Conservation (phyloP, 2,888 invertebrate species). For the Phortica okadai region DNA sequence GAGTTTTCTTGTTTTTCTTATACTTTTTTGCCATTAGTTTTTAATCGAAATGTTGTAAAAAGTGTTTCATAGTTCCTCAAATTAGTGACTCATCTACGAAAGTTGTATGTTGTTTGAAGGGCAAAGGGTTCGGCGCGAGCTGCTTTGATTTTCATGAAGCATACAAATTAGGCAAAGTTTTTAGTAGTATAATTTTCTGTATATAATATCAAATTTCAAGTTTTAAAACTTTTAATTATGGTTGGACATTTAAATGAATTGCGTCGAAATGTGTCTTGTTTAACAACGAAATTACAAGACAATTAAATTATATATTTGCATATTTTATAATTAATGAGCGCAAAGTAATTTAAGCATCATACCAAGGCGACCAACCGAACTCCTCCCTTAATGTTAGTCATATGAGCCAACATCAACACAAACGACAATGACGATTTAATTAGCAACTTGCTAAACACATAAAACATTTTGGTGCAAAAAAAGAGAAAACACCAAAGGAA, state of each 20-base stretch:
- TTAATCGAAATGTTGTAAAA: too few relatives aligned
- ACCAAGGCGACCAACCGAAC: not conserved
- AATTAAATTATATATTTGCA: constrained; percentile 11
- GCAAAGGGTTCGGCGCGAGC: too few relatives aligned
- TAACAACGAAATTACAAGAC: not conserved
- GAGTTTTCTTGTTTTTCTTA: too few relatives aligned
- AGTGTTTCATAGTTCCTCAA: too few relatives aligned
- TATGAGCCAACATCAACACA: not conserved
- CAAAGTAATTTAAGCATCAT: not conserved
- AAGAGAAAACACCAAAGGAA: not conserved
- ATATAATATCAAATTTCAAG: not conserved
- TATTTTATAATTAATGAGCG: constrained; percentile 15
- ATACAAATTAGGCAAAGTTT: too few relatives aligned
- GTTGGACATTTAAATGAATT: not conserved
- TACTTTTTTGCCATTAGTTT: too few relatives aligned
- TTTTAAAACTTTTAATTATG: not conserved
- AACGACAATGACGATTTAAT: constrained; percentile 27
- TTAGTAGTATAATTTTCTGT: too few relatives aligned
- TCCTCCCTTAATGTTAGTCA: not conserved
- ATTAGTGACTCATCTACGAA: too few relatives aligned
- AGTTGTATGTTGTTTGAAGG: too few relatives aligned
- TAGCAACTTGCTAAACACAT: constrained; percentile 17
- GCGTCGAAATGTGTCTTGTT: not conserved
- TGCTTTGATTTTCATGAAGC: too few relatives aligned
- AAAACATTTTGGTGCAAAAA: not conserved